phyloP scores from a whole-genome alignment of 37 sponge, comb jelly and placozoan species.

The Ianthella basta region DNA sequence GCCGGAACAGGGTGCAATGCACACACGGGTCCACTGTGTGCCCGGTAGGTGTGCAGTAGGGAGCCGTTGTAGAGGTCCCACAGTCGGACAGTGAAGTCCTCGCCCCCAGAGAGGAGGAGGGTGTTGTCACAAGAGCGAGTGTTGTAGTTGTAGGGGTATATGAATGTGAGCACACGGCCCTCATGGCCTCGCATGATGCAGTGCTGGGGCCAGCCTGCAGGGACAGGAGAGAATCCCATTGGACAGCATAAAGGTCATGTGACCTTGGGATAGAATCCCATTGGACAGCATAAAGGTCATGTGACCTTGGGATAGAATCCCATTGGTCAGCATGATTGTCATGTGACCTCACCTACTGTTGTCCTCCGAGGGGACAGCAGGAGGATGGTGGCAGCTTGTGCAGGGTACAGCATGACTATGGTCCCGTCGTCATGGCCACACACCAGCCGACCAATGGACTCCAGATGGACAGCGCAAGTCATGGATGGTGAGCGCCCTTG shows the following conservation, averaged over 20 bases:
- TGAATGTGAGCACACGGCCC: slow-evolving; percentile 71
- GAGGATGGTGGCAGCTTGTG: slow-evolving; percentile 71
- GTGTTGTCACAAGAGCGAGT: slow-evolving; percentile 57
- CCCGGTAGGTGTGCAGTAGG: slow-evolving; percentile 78
- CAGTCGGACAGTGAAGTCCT: slow-evolving; percentile 90
- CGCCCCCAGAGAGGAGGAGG: slow-evolving; percentile 80
- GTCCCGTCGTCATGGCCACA: slow-evolving; percentile 85
- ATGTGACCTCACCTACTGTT: slow-evolving; percentile 22
- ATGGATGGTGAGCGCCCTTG: slow-evolving; percentile 42
- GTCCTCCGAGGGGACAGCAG: slow-evolving; percentile 63
- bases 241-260: slow-evolving; percentile 19
- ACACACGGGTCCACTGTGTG: slow-evolving; percentile 81
- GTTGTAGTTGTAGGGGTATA: slow-evolving; percentile 77
- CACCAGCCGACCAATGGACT: slow-evolving; percentile 73
- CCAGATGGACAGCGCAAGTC: slow-evolving; percentile 73
- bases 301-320: not conserved
- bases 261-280: not conserved
- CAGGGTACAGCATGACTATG: slow-evolving; percentile 72
- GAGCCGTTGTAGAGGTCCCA: slow-evolving; percentile 83
- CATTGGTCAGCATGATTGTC: not conserved
- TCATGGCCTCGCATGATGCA: slow-evolving; percentile 77
- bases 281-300: slow-evolving; percentile 6
- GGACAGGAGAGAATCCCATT: too few species aligned
- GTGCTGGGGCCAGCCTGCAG: slow-evolving; percentile 80
- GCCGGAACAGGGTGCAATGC: slow-evolving; percentile 74